These are phyloP conservation scores for Lerema accius DNA, from an alignment of 1,140 invertebrate genomes.

Conservation along the genomic window DNA sequence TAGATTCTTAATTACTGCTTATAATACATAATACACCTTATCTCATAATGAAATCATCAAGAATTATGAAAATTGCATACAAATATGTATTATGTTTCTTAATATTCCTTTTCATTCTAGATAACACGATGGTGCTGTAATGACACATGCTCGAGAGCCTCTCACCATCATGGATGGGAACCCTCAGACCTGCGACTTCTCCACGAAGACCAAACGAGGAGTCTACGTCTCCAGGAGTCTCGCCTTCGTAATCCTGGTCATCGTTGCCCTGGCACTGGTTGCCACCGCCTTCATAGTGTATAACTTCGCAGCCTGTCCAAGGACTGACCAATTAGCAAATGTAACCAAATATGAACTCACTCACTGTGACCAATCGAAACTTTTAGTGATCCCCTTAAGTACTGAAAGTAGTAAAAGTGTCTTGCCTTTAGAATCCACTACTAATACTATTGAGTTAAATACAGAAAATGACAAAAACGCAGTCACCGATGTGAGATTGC, in stretches of 20 bases:
- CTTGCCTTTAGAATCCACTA: conserved; percentile 56
- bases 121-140: conserved; percentile 59
- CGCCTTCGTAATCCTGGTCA: conserved; percentile 76
- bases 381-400: conserved; percentile 71
- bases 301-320: conserved; percentile 86
- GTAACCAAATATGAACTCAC: conserved; percentile 70
- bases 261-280: conserved; percentile 82
- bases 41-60: too few species aligned
- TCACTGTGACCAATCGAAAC: conserved; percentile 66
- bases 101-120: conserved; percentile 48
- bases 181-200: conserved; percentile 69
- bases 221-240: conserved; percentile 77
- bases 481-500: conserved; percentile 86
- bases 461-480: conserved; percentile 44
- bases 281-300: conserved; percentile 87
- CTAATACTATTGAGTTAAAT: conserved; percentile 39
- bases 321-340: conserved; percentile 70
- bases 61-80: too few species aligned
- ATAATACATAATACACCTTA: too few species aligned
- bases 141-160: conserved; percentile 76
- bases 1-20: too few species aligned
- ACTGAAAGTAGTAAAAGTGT: conserved; percentile 62
- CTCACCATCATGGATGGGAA: conserved; percentile 78
- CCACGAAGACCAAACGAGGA: conserved; percentile 77
- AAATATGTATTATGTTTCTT: too few species aligned